Evolutionary conservation across 2,113 vertebrate genomes (phyloP).

Genomic region (Leucoraja erinaceus): DNA sequence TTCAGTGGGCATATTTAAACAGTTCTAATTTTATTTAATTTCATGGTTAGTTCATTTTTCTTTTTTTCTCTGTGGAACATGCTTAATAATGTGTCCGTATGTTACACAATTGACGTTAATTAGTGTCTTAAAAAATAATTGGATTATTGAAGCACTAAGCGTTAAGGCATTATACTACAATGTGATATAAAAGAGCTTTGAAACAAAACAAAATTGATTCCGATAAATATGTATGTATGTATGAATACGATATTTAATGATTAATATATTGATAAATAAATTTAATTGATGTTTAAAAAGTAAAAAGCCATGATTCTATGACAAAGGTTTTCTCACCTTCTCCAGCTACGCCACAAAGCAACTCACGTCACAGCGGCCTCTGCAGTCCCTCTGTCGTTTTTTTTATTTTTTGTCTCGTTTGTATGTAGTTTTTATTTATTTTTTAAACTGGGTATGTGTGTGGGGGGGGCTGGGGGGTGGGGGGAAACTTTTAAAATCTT

Average conservation of each 20-base stretch:
- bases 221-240: too few species aligned
- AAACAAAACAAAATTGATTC: not conserved
- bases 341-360: not conserved
- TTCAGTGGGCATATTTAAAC: not conserved
- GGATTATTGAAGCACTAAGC: not conserved
- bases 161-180: not conserved
- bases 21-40: conserved; percentile 33
- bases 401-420: too few species aligned
- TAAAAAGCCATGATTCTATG: not conserved
- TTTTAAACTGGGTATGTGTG: too few species aligned
- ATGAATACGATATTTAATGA: not conserved
- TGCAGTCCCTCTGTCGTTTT: too few species aligned
- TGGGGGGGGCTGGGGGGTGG: too few species aligned
- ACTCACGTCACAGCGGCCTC: too few species aligned
- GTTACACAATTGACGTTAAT: conserved; percentile 3
- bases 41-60: conserved; percentile 22
- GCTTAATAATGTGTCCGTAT: not conserved
- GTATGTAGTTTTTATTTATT: too few species aligned
- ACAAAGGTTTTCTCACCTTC: not conserved
- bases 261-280: not conserved
- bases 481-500: too few species aligned
- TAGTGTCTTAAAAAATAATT: not conserved
- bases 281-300: not conserved
- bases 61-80: not conserved
- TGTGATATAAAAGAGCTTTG: not conserved